Evolutionary conservation across 1,140 invertebrate species (phyloP).

Genomic region (Lanistes nyassanus): DNA sequence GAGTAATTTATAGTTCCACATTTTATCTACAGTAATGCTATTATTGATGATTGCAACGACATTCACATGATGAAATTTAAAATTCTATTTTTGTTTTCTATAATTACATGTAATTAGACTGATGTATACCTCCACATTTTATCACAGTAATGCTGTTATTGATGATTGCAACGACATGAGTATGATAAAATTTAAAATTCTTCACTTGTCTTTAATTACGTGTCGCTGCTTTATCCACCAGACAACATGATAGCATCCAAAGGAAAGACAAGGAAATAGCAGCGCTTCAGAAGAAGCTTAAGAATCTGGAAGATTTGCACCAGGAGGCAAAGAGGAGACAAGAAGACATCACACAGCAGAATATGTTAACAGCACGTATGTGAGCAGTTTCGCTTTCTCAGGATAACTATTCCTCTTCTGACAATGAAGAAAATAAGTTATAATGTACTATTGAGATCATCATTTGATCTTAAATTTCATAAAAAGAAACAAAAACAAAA

Average conservation of each 20-base stretch:
- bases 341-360: slow-evolving; percentile 44
- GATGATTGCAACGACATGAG: neutral
- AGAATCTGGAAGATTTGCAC: slow-evolving; percentile 43
- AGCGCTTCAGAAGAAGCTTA: slow-evolving; percentile 38
- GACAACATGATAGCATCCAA: slow-evolving; percentile 42
- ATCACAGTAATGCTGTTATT: too few species aligned
- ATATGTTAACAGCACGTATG: slow-evolving; percentile 41
- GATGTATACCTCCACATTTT: too few species aligned
- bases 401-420: too few species aligned
- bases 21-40: too few species aligned
- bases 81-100: too few species aligned
- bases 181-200: neutral
- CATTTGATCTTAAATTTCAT: too few species aligned
- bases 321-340: slow-evolving; percentile 41
- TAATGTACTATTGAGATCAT: too few species aligned
- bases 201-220: neutral
- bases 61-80: too few species aligned
- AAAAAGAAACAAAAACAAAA: too few species aligned
- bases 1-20: slow-evolving; percentile 20
- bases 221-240: slow-evolving; percentile 14
- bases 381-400: slow-evolving; percentile 1
- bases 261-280: slow-evolving; percentile 44
- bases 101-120: too few species aligned
- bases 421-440: too few species aligned
- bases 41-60: too few species aligned